A percentile compares a stretch with the other conserved stretches of the same genome.
phyloP scores from a whole-genome alignment of 2,888 invertebrate genomes.

The Deroplatys truncata region DNA sequence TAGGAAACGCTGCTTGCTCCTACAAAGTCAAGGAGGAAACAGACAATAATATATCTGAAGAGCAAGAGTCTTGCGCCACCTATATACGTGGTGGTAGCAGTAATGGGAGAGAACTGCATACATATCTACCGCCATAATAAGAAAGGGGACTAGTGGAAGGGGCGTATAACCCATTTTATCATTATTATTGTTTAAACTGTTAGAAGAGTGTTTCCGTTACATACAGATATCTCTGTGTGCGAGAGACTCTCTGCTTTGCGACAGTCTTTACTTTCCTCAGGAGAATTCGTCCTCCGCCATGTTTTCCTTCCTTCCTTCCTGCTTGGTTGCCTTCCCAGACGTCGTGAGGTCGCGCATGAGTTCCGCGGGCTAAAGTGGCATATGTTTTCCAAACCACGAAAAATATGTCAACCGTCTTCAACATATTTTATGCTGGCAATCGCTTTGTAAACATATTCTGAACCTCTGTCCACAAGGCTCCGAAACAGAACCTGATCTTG shows the following conservation, averaged over 20 bases:
- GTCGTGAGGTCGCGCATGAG: not conserved
- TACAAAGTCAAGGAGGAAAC: slow-evolving; percentile 6
- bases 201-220: slow-evolving; percentile 15
- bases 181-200: slow-evolving; percentile 16
- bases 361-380: not conserved
- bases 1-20: not conserved
- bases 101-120: not conserved
- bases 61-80: not conserved
- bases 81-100: not conserved
- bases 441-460: not conserved
- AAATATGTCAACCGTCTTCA: not conserved
- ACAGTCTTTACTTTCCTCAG: slow-evolving; percentile 12
- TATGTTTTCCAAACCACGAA: not conserved
- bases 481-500: too few species aligned
- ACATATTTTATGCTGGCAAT: not conserved
- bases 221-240: slow-evolving; percentile 1
- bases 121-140: not conserved
- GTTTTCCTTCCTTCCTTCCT: slow-evolving; percentile 16
- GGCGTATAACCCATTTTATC: slow-evolving; percentile 14
- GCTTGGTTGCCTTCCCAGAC: not conserved
- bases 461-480: not conserved
- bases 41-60: slow-evolving; percentile 14
- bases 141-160: slow-evolving; percentile 3
- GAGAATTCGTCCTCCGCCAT: slow-evolving; percentile 15
- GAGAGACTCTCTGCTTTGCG: slow-evolving; percentile 1